These are phyloP conservation scores for Theodoxus fluviatilis DNA, from an alignment of 2,888 invertebrate species.

Conservation along the genomic window DNA sequence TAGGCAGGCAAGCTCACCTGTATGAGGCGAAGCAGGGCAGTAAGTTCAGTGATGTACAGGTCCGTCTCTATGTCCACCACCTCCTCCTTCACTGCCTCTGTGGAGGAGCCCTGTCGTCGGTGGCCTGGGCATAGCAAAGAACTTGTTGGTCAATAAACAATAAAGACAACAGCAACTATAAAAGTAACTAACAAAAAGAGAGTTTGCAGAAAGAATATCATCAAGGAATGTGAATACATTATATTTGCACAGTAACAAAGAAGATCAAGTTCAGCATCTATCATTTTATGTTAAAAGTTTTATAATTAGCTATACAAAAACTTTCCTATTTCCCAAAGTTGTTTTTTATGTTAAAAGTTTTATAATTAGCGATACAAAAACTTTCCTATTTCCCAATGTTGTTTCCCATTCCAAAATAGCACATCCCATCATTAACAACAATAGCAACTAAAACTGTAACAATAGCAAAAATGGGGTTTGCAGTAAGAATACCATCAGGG, in stretches of 20 bases:
- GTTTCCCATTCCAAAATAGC: no score
- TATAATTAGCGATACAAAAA: no score
- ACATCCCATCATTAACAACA: no score
- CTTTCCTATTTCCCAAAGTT: no score
- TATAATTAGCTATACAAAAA: no score
- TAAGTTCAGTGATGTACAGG: conserved; percentile 81
- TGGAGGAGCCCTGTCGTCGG: conserved; percentile 46
- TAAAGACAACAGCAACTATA: background rate
- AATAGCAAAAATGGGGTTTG: background rate
- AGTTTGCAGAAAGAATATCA: no score
- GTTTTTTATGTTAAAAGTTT: no score
- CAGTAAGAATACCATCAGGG: no score
- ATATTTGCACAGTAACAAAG: background rate
- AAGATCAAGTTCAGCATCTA: background rate
- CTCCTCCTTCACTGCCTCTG: conserved; percentile 72
- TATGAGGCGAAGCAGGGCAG: conserved; percentile 83
- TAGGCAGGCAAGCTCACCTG: no score
- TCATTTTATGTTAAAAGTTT: no score
- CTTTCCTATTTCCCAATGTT: no score
- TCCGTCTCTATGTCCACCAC: conserved; percentile 81
- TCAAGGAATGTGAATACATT: no score
- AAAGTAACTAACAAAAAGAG: background rate
- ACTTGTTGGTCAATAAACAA: background rate
- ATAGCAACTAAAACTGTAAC: background rate
- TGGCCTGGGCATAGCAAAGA: conserved; percentile 39